Percentiles rank a stretch among this genome's conserved stretches.
Evolutionary conservation across 1,140 invertebrate genomes (phyloP).

Genomic region (Drosophila kikkawai): DNA sequence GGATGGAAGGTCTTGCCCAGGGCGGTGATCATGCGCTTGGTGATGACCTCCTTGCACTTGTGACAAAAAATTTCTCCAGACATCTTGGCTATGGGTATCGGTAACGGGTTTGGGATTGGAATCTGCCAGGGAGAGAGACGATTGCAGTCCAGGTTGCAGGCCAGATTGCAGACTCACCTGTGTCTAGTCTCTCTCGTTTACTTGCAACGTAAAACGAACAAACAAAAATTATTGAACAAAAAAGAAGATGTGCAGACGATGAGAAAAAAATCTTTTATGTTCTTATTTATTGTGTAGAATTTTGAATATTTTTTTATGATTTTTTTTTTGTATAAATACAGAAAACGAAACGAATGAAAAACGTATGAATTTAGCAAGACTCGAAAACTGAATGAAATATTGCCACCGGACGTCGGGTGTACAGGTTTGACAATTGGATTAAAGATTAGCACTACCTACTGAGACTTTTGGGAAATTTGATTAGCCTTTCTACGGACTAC

Average conservation of each 20-base stretch:
- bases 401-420: neutral
- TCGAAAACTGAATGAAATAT: constrained; percentile 67
- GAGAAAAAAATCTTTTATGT: constrained; percentile 11
- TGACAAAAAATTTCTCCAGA: constrained; percentile 61
- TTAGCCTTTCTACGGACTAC: neutral
- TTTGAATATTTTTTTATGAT: constrained; percentile 29
- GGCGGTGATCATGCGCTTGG: constrained; percentile 88
- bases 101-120: neutral
- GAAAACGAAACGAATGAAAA: constrained; percentile 57
- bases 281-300: constrained; percentile 40
- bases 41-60: constrained; percentile 80
- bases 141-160: too few relatives aligned
- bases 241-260: neutral
- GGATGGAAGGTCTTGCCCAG: constrained; percentile 99
- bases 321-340: constrained; percentile 33
- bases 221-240: constrained; percentile 22
- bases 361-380: constrained; percentile 80
- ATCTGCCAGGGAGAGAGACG: neutral
- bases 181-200: neutral
- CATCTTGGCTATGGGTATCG: constrained; percentile 24
- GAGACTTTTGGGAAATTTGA: neutral
- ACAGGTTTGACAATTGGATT: constrained; percentile 15
- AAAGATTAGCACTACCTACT: constrained; percentile 26
- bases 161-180: neutral
- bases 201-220: neutral